A percentile compares a stretch with the other conserved stretches of the same genome.
These are phyloP conservation scores for Colostygia pectinataria DNA, from an alignment of 2,888 invertebrate species.

Conservation along the genomic window DNA sequence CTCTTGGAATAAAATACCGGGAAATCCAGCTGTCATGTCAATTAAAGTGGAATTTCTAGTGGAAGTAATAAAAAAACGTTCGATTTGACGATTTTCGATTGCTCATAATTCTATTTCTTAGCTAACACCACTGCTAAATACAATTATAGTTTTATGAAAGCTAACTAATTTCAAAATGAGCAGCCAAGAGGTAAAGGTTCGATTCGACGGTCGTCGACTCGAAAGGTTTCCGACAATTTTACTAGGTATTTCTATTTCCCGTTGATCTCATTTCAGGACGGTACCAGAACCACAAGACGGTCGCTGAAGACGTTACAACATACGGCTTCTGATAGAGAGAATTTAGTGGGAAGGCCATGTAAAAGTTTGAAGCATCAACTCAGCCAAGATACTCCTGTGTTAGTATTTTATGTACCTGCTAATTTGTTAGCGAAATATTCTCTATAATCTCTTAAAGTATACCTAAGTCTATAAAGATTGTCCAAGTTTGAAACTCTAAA, in stretches of 20 bases:
- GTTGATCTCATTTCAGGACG: slow-evolving; percentile 38
- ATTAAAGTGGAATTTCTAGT: too few species aligned
- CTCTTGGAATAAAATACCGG: slow-evolving; percentile 14
- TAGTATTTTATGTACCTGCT: slow-evolving; percentile 41
- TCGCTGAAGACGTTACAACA: slow-evolving; percentile 89
- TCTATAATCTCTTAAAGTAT: too few species aligned
- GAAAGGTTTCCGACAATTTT: too few species aligned
- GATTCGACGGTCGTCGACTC: too few species aligned
- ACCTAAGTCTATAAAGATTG: too few species aligned
- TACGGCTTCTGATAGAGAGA: slow-evolving; percentile 88
- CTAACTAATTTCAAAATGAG: slow-evolving; percentile 39
- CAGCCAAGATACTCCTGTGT: slow-evolving; percentile 75
- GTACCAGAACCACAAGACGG: slow-evolving; percentile 74
- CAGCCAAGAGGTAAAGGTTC: slow-evolving; percentile 39
- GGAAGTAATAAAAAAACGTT: too few species aligned
- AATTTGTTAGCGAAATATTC: background rate
- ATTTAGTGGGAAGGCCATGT: slow-evolving; percentile 86
- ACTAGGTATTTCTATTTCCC: too few species aligned
- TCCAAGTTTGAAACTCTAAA: too few species aligned
- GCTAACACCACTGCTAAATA: too few species aligned
- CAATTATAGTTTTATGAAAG: too few species aligned
- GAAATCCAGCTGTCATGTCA: slow-evolving; percentile 3
- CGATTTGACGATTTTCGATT: too few species aligned
- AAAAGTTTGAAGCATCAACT: slow-evolving; percentile 78
- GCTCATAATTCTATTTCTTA: too few species aligned